Conservation (phyloP, 2,888 invertebrate species). For the Synanthedon vespiformis region DNA sequence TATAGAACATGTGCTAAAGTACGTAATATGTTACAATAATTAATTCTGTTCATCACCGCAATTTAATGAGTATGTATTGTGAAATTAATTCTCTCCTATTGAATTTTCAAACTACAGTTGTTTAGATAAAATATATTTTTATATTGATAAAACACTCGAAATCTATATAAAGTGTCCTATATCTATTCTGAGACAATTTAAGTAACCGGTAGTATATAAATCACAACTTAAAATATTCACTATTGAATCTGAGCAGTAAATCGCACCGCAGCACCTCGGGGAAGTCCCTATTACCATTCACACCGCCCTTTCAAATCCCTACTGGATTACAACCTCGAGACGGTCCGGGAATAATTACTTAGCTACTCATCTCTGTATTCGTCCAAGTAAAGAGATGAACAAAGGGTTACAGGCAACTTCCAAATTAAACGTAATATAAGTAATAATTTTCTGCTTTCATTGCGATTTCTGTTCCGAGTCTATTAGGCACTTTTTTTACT, state of each 20-base stretch:
- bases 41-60: no score
- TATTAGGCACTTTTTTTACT: background rate
- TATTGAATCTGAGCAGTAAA: constrained; percentile 68
- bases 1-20: no score
- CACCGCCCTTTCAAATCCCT: constrained; percentile 66
- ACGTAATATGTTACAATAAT: no score
- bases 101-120: no score
- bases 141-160: no score
- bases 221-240: constrained; percentile 65
- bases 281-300: constrained; percentile 65
- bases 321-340: constrained; percentile 61
- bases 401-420: constrained; percentile 19
- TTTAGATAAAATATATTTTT: no score
- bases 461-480: constrained; percentile 1
- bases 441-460: constrained; percentile 12
- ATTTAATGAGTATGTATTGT: no score
- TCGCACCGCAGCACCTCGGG: constrained; percentile 62
- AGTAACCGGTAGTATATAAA: constrained; percentile 45
- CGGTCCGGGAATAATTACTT: constrained; percentile 67
- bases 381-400: constrained; percentile 35
- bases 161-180: background rate
- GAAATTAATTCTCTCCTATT: no score
- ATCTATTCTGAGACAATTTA: constrained; percentile 19
- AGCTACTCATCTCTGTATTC: constrained; percentile 42
- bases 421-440: constrained; percentile 26